phyloP scores from a whole-genome alignment of 2,888 invertebrate genomes.

The Silvanus unidentatus region DNA sequence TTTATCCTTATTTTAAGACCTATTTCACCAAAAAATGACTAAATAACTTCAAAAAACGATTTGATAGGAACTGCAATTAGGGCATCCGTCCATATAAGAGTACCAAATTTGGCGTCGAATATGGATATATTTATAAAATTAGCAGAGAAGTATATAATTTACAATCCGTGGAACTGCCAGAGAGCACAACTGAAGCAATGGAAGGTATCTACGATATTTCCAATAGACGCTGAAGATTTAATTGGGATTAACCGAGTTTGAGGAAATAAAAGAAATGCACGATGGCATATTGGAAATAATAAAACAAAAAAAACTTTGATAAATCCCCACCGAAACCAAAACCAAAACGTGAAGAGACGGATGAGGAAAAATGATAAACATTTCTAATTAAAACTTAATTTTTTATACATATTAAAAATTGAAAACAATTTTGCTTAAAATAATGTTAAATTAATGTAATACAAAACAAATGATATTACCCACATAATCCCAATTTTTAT shows the following conservation, averaged over 20 bases:
- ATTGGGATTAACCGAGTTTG: slow-evolving; percentile 59
- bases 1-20: too few relatives aligned
- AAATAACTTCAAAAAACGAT: too few relatives aligned
- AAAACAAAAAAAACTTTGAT: slow-evolving; percentile 50
- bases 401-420: too few relatives aligned
- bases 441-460: too few relatives aligned
- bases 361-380: too few relatives aligned
- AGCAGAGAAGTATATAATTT: slow-evolving; percentile 52
- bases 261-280: slow-evolving; percentile 60
- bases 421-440: too few relatives aligned
- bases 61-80: slow-evolving; percentile 60
- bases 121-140: slow-evolving; percentile 51
- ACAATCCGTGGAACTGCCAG: slow-evolving; percentile 54
- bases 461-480: too few relatives aligned
- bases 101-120: slow-evolving; percentile 55
- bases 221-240: slow-evolving; percentile 61
- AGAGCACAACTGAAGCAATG: slow-evolving; percentile 56
- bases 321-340: too few relatives aligned
- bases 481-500: too few relatives aligned
- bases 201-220: slow-evolving; percentile 61
- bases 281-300: slow-evolving; percentile 57
- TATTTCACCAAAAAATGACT: too few relatives aligned
- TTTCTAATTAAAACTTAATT: too few relatives aligned
- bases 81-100: slow-evolving; percentile 63
- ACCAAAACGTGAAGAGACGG: neutral